Evolutionary conservation across 2,797 vertebrate species (phyloP).

Genomic region (Acanthurus tractus): DNA sequence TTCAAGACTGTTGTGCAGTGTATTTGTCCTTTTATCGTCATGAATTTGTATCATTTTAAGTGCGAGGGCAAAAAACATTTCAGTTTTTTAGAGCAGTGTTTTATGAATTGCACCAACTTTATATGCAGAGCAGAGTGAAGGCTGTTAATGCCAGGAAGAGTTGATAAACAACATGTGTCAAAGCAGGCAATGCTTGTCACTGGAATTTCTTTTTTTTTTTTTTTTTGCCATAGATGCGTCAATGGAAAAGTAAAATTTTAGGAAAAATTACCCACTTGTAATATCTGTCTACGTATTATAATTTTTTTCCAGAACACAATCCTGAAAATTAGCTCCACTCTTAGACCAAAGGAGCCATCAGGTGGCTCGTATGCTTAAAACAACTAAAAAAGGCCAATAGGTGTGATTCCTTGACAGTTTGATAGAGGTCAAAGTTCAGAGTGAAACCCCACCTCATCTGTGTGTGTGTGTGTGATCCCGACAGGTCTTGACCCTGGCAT

Average conservation of each 20-base stretch:
- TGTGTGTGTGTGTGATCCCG: slow-evolving; percentile 30
- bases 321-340: not conserved
- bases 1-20: slow-evolving; percentile 11
- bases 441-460: slow-evolving; percentile 65
- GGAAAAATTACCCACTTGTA: too few relatives aligned
- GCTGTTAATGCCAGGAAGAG: too few relatives aligned
- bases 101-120: not conserved
- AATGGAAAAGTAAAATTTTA: too few relatives aligned
- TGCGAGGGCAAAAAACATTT: not conserved
- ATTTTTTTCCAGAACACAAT: too few relatives aligned
- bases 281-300: too few relatives aligned
- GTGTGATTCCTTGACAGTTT: slow-evolving; percentile 54
- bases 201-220: too few relatives aligned
- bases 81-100: not conserved
- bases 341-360: not conserved
- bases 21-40: slow-evolving; percentile 17
- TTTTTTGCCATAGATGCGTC: too few relatives aligned
- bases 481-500: slow-evolving; percentile 79
- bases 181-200: too few relatives aligned
- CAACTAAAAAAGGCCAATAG: not conserved
- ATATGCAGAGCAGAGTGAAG: not conserved
- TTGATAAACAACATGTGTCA: too few relatives aligned
- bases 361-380: not conserved
- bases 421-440: slow-evolving; percentile 65
- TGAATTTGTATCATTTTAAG: not conserved